Evolutionary conservation across 2,113 vertebrate genomes (phyloP).

Genomic region (Microcebus ravelobensis): DNA sequence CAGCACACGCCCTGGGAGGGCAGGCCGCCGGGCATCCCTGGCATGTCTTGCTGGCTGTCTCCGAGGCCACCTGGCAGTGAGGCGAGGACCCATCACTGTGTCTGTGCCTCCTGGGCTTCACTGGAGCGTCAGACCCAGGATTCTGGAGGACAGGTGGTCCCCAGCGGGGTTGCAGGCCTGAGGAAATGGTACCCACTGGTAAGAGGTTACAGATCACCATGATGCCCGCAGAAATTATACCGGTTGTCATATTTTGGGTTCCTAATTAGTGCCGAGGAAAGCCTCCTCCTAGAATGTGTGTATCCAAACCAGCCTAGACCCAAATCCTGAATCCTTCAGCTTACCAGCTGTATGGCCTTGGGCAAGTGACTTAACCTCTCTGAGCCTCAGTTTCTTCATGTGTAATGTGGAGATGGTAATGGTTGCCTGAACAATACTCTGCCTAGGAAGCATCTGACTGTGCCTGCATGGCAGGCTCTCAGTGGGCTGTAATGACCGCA

Average conservation of each 20-base stretch:
- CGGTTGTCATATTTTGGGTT: neutral
- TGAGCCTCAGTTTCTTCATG: neutral
- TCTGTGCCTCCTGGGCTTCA: neutral
- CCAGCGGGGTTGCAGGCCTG: neutral
- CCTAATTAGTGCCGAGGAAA: neutral
- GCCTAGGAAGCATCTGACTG: neutral
- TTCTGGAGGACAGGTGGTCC: neutral
- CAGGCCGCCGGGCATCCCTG: no score
- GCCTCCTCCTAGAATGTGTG: neutral
- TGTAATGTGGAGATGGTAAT: neutral
- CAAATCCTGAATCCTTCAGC: neutral
- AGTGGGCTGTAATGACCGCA: rapidly evolving
- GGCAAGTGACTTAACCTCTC: neutral
- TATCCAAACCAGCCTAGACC: neutral
- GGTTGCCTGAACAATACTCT: neutral
- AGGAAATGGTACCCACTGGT: neutral
- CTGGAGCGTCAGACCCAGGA: neutral
- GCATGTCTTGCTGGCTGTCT: neutral
- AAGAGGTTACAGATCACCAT: neutral
- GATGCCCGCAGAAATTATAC: neutral
- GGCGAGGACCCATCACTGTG: neutral
- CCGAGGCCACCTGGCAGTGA: neutral
- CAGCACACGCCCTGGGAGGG: neutral
- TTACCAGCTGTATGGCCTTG: neutral
- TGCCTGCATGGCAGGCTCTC: rapidly evolving